A percentile compares a stretch with the other conserved stretches of the same genome.
These are phyloP conservation scores for Euphonia xanthogaster DNA, from an alignment of 2,797 vertebrate genomes.

Conservation along the genomic window DNA sequence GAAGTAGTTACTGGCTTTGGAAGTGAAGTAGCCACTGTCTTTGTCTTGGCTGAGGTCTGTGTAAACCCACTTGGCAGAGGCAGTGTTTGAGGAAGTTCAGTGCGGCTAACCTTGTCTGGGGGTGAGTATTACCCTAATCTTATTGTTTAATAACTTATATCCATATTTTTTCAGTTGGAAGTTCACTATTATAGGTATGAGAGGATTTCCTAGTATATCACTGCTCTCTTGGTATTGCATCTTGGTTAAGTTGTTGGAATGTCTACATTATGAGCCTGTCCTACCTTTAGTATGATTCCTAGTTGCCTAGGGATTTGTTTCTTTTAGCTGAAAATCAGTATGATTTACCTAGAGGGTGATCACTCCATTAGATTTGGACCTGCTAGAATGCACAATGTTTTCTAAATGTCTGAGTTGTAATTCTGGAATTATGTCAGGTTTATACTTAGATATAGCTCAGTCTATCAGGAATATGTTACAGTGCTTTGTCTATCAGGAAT, in stretches of 20 bases:
- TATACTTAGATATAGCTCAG: neutral
- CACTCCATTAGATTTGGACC: neutral
- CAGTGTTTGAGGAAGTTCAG: neutral
- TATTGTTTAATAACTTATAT: neutral
- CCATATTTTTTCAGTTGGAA: neutral
- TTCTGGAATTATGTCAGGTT: neutral
- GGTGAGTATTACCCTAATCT: neutral
- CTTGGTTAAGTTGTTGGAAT: neutral
- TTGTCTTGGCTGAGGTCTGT: fast-evolving
- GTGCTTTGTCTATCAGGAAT: neutral
- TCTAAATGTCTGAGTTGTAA: neutral
- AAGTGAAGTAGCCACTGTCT: fast-evolving
- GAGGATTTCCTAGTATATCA: neutral
- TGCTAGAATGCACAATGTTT: neutral
- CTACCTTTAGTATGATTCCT: neutral
- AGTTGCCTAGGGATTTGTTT: neutral
- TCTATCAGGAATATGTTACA: neutral
- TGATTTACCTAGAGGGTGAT: neutral
- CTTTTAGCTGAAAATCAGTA: neutral
- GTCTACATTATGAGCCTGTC: fast-evolving
- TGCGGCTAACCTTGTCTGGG: neutral
- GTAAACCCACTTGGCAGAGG: fast-evolving
- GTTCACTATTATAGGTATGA: neutral
- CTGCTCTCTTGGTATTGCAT: neutral
- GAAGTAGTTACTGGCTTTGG: neutral